Percentiles rank a stretch among this genome's conserved stretches.
Evolutionary conservation across 2,888 invertebrate genomes (phyloP).

Genomic region (Apodemia hepburni): DNA sequence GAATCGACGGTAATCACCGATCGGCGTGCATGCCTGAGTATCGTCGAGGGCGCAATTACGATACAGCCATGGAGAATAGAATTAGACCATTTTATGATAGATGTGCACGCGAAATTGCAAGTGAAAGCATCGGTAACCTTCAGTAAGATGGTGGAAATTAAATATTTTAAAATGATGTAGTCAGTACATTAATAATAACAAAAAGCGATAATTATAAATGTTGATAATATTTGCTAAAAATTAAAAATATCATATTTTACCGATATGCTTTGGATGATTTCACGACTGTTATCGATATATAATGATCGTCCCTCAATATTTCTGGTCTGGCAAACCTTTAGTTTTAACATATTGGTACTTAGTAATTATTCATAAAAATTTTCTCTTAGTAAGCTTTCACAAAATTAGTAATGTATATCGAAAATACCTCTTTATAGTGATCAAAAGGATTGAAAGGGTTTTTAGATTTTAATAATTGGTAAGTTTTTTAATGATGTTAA

Average conservation of each 20-base stretch:
- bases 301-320: not conserved
- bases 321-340: conserved; percentile 7
- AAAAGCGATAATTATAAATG: not conserved
- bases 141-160: conserved; percentile 16
- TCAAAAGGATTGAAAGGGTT: conserved; percentile 73
- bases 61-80: conserved; percentile 35
- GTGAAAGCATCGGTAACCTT: conserved; percentile 34
- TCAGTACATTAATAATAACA: not conserved
- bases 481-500: conserved; percentile 73
- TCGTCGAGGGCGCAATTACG: conserved; percentile 33
- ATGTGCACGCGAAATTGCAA: conserved; percentile 35
- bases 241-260: not conserved
- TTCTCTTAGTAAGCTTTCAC: conserved; percentile 49
- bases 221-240: not conserved
- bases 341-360: conserved; percentile 39
- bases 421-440: conserved; percentile 77
- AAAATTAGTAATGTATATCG: conserved; percentile 55
- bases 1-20: conserved; percentile 5
- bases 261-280: not conserved
- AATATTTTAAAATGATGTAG: no score
- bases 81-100: conserved; percentile 30
- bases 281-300: not conserved
- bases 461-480: conserved; percentile 65
- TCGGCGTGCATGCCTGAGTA: not conserved
- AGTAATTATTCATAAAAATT: conserved; percentile 45